Conservation (phyloP, 1,140 invertebrate genomes). For the Eumeta japonica region DNA sequence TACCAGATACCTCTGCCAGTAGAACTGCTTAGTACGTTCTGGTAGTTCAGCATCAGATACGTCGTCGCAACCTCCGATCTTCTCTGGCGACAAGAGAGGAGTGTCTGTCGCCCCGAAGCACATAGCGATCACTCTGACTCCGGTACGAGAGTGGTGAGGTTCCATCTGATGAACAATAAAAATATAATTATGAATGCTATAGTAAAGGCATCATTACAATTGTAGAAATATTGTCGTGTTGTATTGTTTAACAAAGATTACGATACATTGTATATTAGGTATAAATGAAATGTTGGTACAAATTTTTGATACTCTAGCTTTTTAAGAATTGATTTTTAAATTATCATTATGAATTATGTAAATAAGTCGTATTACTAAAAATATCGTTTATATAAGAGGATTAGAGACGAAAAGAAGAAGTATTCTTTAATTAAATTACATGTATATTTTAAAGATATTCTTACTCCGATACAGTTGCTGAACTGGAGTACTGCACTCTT, state of each 20-base stretch:
- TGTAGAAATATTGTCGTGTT: background rate
- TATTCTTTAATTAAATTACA: background rate
- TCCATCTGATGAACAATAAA: slow-evolving; percentile 25
- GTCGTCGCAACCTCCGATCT: slow-evolving; percentile 15
- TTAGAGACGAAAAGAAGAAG: background rate
- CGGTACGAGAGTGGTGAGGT: slow-evolving; percentile 24
- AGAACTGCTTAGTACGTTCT: background rate
- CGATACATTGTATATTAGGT: too few species aligned
- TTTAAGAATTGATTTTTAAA: background rate
- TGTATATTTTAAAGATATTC: slow-evolving; percentile 8
- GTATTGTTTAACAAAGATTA: too few species aligned
- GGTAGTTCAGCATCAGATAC: background rate
- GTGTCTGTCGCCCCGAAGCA: slow-evolving; percentile 47
- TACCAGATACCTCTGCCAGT: too few species aligned
- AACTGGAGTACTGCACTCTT: slow-evolving; percentile 61
- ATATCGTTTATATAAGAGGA: background rate
- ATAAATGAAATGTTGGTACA: too few species aligned
- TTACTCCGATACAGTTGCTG: slow-evolving; percentile 55
- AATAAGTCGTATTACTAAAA: background rate
- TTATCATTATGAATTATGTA: background rate
- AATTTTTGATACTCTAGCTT: too few species aligned
- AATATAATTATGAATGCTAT: background rate
- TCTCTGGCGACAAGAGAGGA: slow-evolving; percentile 13
- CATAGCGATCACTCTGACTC: slow-evolving; percentile 35
- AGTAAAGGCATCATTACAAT: background rate